Evolutionary conservation across 1,140 invertebrate genomes (phyloP), one percentile per base, ranked within the genome.

Genomic region (Parapsyche elsis): DNA sequence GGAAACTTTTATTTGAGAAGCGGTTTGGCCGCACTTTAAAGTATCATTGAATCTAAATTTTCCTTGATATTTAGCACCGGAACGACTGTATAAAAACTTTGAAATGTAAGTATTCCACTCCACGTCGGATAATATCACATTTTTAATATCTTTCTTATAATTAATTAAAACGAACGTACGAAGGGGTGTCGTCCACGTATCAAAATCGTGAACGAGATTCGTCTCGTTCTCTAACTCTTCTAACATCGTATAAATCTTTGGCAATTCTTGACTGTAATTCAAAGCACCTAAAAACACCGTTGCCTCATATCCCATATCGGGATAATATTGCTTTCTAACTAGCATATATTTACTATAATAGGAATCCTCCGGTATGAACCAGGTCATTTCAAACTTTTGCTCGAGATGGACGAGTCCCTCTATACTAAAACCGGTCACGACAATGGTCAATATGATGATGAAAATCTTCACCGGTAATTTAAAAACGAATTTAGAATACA

Each of bases 321-420:
- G 93, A 85, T 92, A 95, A 82, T 91, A 91, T 73, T 86, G 67
- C 53, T 90, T 88, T 61, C 89, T 87, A 5, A 87, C 85, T 16
- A 86, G 83, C n/a, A 92, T 84, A 86, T 90, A 95, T 49, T 93
- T 85, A 79, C 88, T 91, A n/a, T 93, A 90, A 85, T 95, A 93
- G 0, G 92, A 92, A 64, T 90, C 90, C 81, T 92, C 89, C 0
- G 94, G 93, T 75, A 95, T 90, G 85, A 95, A 95, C 93, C 94
- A 95, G 7, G 89, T 89, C 0, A 93, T 92, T 87, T 95, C 93
- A 87, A 95, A 96, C 86, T 92, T 92, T 85, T 95, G 94, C 85
- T 93, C 90, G 57, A 96, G 86, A 70, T 89, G 85, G 26, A 91
- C 86, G 53, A 91, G 87, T 24, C 93, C 91, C 84, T 91, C 86